A percentile compares a stretch with the other conserved stretches of the same genome.
phyloP scores from a whole-genome alignment of 2,888 invertebrate genomes.

The Caenorhabditis sp. region DNA sequence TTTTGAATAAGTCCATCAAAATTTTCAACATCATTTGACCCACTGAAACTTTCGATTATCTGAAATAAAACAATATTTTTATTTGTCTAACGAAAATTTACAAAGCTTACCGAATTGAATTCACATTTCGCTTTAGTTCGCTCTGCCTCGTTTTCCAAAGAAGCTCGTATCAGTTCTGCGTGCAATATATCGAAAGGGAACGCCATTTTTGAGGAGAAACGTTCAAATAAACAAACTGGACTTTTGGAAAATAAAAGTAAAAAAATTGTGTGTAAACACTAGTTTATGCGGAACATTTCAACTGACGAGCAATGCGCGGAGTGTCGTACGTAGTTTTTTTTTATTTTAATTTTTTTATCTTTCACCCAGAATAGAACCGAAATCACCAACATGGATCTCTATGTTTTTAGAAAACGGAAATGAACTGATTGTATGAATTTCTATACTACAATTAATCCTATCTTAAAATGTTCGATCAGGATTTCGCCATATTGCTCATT shows the following conservation, averaged over 20 bases:
- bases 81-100: conserved; percentile 5
- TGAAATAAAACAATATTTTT: conserved; percentile 12
- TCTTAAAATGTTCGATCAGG: no score
- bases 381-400: no score
- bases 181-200: conserved; percentile 67
- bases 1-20: conserved; percentile 47
- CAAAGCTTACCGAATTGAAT: conserved; percentile 39
- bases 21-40: conserved; percentile 35
- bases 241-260: conserved; percentile 4
- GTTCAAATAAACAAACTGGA: not conserved
- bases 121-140: conserved; percentile 41
- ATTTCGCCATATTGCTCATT: no score
- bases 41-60: conserved; percentile 36
- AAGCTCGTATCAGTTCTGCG: conserved; percentile 62
- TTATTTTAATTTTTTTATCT: no score
- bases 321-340: no score
- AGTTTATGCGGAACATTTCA: conserved; percentile 8
- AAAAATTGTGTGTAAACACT: conserved; percentile 15
- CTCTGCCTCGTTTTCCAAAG: conserved; percentile 51
- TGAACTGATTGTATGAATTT: no score
- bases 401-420: no score
- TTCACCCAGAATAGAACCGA: no score
- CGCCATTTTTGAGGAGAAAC: conserved; percentile 12
- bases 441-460: no score
- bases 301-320: conserved; percentile 15